Conservation (phyloP, 2,888 invertebrate genomes). For the Sepiola atlantica region DNA sequence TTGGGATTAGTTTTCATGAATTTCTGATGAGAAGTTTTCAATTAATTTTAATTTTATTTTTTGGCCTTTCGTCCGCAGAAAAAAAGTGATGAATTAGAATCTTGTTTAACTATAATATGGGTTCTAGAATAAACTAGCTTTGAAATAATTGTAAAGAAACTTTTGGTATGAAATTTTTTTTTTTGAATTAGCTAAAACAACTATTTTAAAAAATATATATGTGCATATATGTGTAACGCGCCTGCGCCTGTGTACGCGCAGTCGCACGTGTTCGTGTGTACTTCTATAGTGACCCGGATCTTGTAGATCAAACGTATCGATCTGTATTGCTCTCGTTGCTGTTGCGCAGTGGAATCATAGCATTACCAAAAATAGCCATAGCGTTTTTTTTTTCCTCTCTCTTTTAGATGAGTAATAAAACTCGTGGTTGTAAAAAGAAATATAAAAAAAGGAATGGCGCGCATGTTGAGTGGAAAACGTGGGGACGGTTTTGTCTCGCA, state of each 20-base stretch:
- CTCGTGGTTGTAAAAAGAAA: background rate
- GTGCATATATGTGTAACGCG: background rate
- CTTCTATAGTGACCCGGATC: background rate
- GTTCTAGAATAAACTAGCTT: too few species aligned
- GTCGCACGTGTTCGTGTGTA: background rate
- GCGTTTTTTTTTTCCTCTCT: background rate
- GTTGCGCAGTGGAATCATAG: background rate
- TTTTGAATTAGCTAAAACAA: too few species aligned
- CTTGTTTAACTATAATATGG: too few species aligned
- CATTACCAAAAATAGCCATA: background rate
- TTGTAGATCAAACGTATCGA: background rate
- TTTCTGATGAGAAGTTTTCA: too few species aligned
- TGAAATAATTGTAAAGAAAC: too few species aligned
- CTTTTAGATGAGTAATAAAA: background rate
- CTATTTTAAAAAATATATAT: background rate
- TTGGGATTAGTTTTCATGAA: too few species aligned
- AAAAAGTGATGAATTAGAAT: too few species aligned
- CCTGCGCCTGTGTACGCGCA: background rate
- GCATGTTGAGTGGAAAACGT: background rate
- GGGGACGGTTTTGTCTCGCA: background rate
- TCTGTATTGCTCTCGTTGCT: background rate
- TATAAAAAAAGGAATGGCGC: background rate
- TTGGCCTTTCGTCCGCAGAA: too few species aligned
- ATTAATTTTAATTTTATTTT: too few species aligned
- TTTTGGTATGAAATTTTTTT: too few species aligned